Base-by-base conservation (phyloP, 92 coral and sea anemone species). In the Phymanthus crucifer region DNA sequence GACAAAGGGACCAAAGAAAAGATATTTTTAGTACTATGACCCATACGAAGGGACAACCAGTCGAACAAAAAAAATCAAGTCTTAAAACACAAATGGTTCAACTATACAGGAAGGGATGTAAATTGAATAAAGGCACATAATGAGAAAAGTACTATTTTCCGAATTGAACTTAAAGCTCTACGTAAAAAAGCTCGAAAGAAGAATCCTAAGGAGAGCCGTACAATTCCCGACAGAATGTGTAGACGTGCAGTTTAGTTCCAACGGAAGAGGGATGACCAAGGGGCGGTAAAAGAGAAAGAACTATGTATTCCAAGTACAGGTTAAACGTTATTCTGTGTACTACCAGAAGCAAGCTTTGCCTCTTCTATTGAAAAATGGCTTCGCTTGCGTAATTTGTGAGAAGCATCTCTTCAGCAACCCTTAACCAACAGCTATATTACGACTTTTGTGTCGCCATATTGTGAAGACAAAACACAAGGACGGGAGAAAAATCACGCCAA, bases 391-490 rank as follows among this genome's bases (percentile, higher is more conserved):
- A 52, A 70, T 79, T 48, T 29, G 32, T 37, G 17, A 10, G 75
- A 52, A 38, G 71, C 84, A 80, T 80, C 74, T 82, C 79, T 61
- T 27, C 86, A 82, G 73, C 85, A 70, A 56, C 78, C 54, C 66
- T 35, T 35, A 21, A 52, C 58, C 78, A 64, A 23, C 47, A 66
- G 86, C 64, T 24, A 78, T 43, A 43, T 78, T 78, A 66, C 83
- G 83, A 78, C 70, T 71, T 52, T 52, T 56, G 45, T 76, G 79
- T 75, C 87, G 87, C 87, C 87, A 83, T 83, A 83, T 83, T 76
- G 87, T 69, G 8, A n/a, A 26, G 33, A 43, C 38, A n/a, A 40
- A 36, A 45, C 40, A 65, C 10, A 47, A 73, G 45, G 66, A 43
- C 50, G 38, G 66, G 23, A 26, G 10, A 35, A 36, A 81, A 75